phyloP scores from a whole-genome alignment of 2,113 vertebrate genomes.

The Herpailurus yagouaroundi region DNA sequence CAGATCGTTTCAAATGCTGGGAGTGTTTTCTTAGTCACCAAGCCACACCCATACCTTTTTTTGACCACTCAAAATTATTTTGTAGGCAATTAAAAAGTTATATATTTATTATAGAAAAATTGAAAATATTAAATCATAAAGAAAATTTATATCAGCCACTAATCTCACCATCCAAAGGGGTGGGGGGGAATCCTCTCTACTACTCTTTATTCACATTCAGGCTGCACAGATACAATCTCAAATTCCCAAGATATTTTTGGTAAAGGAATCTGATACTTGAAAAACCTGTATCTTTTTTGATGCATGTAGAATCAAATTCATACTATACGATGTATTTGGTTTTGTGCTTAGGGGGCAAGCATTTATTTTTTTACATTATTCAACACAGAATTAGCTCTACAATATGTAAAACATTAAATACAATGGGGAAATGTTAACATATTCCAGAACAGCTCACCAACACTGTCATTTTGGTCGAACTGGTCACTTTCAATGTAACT shows the following conservation, averaged over 20 bases:
- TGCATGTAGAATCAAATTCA: conserved; percentile 12
- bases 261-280: not conserved
- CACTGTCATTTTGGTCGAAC: not conserved
- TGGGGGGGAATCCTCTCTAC: not conserved
- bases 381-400: not conserved
- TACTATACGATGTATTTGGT: not conserved
- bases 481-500: not conserved
- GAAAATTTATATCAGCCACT: not conserved
- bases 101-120: not conserved
- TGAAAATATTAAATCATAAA: conserved; percentile 12
- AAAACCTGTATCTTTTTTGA: not conserved
- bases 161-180: not conserved
- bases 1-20: conserved; percentile 51
- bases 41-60: not conserved
- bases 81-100: conserved; percentile 36
- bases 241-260: conserved; percentile 32
- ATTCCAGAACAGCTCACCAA: not conserved
- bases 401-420: conserved; percentile 37
- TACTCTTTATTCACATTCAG: conserved; percentile 27
- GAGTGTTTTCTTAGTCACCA: conserved; percentile 38
- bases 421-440: not conserved
- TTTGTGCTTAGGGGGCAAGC: not conserved
- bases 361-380: not conserved
- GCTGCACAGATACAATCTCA: not conserved
- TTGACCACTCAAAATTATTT: conserved; percentile 39